Percentiles rank a stretch among this genome's conserved stretches.
Conservation (phyloP, 2,113 vertebrate species). For the Dipodomys ordii region DNA sequence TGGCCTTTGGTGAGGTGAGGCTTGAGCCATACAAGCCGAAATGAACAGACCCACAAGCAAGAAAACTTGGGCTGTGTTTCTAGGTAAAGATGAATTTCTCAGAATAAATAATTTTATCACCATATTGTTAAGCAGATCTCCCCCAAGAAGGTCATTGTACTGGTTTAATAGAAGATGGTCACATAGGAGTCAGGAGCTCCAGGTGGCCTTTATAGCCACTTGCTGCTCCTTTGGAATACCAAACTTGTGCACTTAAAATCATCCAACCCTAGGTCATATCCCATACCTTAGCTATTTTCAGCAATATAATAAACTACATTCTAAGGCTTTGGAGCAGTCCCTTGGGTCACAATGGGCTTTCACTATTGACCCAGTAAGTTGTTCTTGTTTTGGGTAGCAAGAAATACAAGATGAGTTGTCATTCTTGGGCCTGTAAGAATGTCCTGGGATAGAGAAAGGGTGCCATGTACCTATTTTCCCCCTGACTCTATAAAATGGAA, state of each 20-base stretch:
- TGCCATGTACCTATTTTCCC: not conserved
- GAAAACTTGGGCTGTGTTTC: not conserved
- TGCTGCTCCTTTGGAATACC: too few species aligned
- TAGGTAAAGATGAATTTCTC: not conserved
- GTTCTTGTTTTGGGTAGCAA: not conserved
- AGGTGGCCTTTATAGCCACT: too few species aligned
- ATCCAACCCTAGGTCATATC: not conserved
- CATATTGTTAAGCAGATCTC: not conserved
- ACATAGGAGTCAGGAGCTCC: not conserved
- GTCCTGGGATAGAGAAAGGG: not conserved
- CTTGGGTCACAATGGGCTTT: not conserved
- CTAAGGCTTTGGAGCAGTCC: not conserved
- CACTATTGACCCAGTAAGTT: not conserved
- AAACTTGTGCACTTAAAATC: not conserved
- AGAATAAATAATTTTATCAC: not conserved
- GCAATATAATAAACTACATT: not conserved
- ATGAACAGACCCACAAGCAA: not conserved
- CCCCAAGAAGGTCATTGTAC: not conserved
- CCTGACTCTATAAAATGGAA: not conserved
- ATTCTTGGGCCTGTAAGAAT: not conserved
- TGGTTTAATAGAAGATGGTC: too few species aligned
- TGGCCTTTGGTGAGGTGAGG: not conserved
- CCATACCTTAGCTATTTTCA: not conserved
- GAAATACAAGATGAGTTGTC: not conserved
- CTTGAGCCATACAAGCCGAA: not conserved